Conservation (phyloP, 2,797 vertebrate species). For the Argentina silus region DNA sequence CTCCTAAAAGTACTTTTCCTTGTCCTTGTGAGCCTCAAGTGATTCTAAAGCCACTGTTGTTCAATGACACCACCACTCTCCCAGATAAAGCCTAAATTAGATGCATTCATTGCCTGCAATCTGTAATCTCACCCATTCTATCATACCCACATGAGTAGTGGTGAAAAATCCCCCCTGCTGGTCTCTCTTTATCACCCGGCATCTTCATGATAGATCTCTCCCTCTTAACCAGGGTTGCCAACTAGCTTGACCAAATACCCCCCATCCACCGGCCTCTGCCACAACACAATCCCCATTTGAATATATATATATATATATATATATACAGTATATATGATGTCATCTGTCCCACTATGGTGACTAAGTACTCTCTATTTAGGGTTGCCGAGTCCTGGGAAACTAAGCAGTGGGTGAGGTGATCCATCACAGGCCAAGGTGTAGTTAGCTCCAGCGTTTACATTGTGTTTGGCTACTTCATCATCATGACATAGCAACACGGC, state of each 20-base stretch:
- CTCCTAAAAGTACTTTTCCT: no score
- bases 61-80: conserved; percentile 15
- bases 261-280: conserved; percentile 11
- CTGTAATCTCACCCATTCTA: conserved; percentile 26
- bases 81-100: conserved; percentile 18
- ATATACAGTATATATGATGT: conserved; percentile 20
- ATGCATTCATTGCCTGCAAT: conserved; percentile 22
- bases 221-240: not conserved
- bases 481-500: conserved; percentile 44
- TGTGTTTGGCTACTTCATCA: conserved; percentile 46
- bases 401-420: conserved; percentile 27
- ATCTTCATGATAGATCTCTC: conserved; percentile 13
- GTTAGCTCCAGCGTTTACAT: conserved; percentile 43
- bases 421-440: conserved; percentile 34
- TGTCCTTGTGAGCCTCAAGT: not conserved
- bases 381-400: not conserved
- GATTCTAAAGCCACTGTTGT: not conserved
- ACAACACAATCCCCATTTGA: conserved; percentile 11
- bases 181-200: conserved; percentile 42
- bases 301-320: conserved; percentile 23
- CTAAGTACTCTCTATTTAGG: conserved; percentile 27
- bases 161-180: conserved; percentile 34
- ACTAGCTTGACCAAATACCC: not conserved
- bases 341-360: conserved; percentile 35
- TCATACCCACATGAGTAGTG: conserved; percentile 28